phyloP scores from a whole-genome alignment of 92 coral and sea anemone genomes.

The Epizoanthus illoricatus region DNA sequence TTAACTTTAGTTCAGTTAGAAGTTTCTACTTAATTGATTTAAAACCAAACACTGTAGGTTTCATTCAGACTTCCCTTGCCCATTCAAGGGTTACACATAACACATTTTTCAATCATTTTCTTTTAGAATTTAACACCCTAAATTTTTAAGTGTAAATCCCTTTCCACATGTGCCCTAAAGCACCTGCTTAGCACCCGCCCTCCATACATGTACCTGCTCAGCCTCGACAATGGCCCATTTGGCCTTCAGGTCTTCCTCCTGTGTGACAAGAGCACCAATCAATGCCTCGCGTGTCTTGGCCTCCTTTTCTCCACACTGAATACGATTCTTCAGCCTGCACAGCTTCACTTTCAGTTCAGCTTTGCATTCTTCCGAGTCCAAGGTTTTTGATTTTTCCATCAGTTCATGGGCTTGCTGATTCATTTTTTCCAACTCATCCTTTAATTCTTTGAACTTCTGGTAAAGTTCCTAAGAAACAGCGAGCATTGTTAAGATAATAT shows the following conservation, averaged over 20 bases:
- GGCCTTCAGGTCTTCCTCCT: conserved; percentile 63
- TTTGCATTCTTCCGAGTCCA: conserved; percentile 42
- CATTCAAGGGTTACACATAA: no score
- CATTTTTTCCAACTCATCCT: conserved; percentile 28
- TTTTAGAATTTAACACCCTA: no score
- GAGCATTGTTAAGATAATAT: no score
- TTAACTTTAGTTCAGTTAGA: no score
- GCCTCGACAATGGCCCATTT: conserved; percentile 62
- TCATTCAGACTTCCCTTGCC: no score
- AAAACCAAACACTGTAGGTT: no score
- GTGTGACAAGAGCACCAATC: conserved; percentile 56
- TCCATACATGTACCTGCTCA: conserved; percentile 83
- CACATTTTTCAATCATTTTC: no score
- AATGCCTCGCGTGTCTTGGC: conserved; percentile 73
- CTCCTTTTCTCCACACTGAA: conserved; percentile 45
- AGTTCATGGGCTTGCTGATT: conserved; percentile 15
- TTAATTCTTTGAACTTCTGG: conserved; percentile 13
- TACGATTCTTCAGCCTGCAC: conserved; percentile 23
- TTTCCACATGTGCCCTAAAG: no score
- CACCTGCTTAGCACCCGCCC: no score
- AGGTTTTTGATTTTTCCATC: conserved; percentile 26
- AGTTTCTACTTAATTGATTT: no score
- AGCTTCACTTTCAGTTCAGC: conserved; percentile 50
- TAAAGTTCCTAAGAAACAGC: conserved; percentile 9
- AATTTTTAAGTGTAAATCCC: no score